Conservation (phyloP, 2,113 vertebrate species). For the Miniopterus natalensis region DNA sequence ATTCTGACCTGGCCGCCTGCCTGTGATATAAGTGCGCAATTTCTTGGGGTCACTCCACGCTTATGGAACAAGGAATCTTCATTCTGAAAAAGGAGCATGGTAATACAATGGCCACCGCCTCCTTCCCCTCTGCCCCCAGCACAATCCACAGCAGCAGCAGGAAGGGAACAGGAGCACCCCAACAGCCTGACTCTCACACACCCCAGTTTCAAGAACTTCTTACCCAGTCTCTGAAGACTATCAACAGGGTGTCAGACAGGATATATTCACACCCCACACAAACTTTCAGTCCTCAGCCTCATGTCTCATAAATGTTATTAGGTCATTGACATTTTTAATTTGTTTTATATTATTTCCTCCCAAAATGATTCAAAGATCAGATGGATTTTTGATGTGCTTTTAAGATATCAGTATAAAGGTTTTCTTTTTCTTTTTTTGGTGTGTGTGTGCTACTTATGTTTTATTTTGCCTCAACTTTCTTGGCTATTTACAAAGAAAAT, state of each 20-base stretch:
- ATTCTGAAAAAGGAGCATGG: background rate
- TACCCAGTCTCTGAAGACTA: background rate
- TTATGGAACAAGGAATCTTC: background rate
- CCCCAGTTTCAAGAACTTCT: background rate
- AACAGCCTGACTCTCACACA: accelerated
- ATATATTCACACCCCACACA: accelerated
- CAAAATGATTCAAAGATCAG: background rate
- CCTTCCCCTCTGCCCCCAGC: accelerated
- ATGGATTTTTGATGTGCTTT: background rate
- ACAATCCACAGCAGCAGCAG: background rate
- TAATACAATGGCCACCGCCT: background rate
- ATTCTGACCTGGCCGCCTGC: background rate
- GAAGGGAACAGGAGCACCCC: background rate
- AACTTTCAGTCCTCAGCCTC: background rate
- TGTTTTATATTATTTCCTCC: background rate
- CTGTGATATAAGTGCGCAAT: background rate
- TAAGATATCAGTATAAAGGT: background rate
- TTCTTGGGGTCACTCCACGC: background rate
- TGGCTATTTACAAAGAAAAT: background rate
- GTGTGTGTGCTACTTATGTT: background rate
- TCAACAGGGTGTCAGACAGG: background rate
- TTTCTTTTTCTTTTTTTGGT: background rate
- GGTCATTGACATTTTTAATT: background rate
- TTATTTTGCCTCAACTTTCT: conserved; percentile 16
- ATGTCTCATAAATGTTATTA: background rate